Conservation (phyloP, 2,797 vertebrate species). For the Mallotus villosus region DNA sequence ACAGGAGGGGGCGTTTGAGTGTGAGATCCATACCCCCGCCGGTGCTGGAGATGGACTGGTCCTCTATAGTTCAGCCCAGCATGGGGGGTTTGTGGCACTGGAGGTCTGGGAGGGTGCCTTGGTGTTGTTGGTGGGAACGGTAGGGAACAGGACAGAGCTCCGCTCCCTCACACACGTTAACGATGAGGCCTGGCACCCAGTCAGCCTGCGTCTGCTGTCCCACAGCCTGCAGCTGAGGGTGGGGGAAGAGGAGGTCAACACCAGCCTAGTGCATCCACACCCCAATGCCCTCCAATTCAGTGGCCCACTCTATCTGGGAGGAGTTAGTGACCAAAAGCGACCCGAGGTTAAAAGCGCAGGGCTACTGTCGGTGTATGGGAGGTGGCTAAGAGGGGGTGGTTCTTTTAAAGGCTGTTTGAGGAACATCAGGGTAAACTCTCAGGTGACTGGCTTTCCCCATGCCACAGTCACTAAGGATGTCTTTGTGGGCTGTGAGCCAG, state of each 20-base stretch:
- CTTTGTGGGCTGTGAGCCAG: conserved; percentile 78
- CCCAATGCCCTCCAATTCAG: conserved; percentile 66
- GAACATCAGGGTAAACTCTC: conserved; percentile 75
- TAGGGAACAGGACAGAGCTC: conserved; percentile 69
- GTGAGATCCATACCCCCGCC: conserved; percentile 72
- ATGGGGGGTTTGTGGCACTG: conserved; percentile 79
- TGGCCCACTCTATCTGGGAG: conserved; percentile 82
- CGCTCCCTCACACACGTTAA: conserved; percentile 71
- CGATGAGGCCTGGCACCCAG: conserved; percentile 78
- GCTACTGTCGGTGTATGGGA: conserved; percentile 65
- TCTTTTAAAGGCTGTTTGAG: conserved; percentile 89
- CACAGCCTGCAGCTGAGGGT: conserved; percentile 76
- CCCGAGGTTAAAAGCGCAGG: conserved; percentile 65
- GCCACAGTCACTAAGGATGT: conserved; percentile 83
- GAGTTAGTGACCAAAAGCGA: conserved; percentile 69
- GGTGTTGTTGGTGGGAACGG: conserved; percentile 71
- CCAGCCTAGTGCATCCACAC: conserved; percentile 55
- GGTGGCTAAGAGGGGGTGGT: conserved; percentile 59
- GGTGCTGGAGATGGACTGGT: conserved; percentile 75
- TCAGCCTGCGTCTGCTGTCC: conserved; percentile 75
- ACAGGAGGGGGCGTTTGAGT: conserved; percentile 76
- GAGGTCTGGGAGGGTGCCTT: conserved; percentile 80
- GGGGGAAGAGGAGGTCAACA: conserved; percentile 75
- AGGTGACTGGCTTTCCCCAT: conserved; percentile 78
- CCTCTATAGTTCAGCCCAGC: conserved; percentile 78